Base-by-base conservation (phyloP, 2,797 vertebrate genomes). In the Bovichtus variegatus region DNA sequence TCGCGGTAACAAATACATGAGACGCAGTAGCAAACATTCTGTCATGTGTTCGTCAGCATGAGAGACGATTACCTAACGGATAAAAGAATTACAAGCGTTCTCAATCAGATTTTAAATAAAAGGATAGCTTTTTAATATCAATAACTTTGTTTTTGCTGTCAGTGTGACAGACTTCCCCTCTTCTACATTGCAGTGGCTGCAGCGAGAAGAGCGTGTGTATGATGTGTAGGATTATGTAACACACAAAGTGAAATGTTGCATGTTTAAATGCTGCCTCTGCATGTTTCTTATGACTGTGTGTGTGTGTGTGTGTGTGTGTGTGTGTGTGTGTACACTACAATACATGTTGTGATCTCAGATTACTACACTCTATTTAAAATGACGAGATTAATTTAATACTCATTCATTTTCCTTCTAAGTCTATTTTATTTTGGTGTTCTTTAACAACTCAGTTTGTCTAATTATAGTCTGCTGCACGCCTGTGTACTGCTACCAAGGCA, bases 191-290 rank as follows among this genome's bases (percentile, higher is more conserved):
- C 47, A 51, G 41, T 34, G 23, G 23, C 27, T 25, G 38, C 34
- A 12, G 29, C 29, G n/a, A 53, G 36, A 61, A 44, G 31, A 51
- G 1, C 25, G 54, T 47, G 43, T 51, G 9, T 62, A 15, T 49
- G 47, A 25, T n/a, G 29, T 34, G 7, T 9, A 34, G 2, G 54
- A 64, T 86, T 74, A 75, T 49, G 11, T 63, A 82, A 82, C 62
- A 44, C 15, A 61, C 3, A 43, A 21, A 34, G 55, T 58, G 60
- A 59, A 76, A 71, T 40, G 25, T 47, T 60, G 62, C 62, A 67
- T 67, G 51, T 60, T 70, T 80, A 23, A 65, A 25, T 53, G 57
- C 57, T 61, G 51, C 40, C 0, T 54, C 43, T 50, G 65, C 79
- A 31, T 71, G 57, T 59, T 53, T 41, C 12, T 46, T 53, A 19